Evolutionary conservation across 2,113 vertebrate species (phyloP).

Genomic region (Ameiurus melas): DNA sequence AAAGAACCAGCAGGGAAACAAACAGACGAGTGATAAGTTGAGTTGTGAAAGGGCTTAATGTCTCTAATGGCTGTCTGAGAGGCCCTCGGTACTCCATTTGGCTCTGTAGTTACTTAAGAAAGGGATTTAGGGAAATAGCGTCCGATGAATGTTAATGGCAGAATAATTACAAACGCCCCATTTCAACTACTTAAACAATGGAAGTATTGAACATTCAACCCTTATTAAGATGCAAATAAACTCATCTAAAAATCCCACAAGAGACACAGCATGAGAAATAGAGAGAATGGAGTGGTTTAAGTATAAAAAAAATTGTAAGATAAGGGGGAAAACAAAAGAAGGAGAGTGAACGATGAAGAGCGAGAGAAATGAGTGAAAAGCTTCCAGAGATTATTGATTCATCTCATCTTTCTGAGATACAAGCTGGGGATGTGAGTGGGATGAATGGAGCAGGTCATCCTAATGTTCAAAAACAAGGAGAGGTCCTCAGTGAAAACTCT

Average conservation of each 20-base stretch:
- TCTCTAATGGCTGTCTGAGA: conserved; percentile 76
- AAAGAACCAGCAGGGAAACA: conserved; percentile 70
- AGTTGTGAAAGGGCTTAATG: conserved; percentile 83
- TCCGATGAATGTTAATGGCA: conserved; percentile 81
- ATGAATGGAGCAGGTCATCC: conserved; percentile 31
- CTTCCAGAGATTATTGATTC: conserved; percentile 79
- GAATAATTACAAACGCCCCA: conserved; percentile 84
- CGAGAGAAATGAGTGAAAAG: conserved; percentile 46
- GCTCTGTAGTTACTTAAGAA: conserved; percentile 79
- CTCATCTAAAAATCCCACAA: conserved; percentile 86
- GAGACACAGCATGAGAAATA: conserved; percentile 77
- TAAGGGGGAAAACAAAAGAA: background rate
- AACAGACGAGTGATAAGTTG: conserved; percentile 73
- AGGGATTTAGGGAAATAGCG: conserved; percentile 81
- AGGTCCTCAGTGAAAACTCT: conserved; percentile 37
- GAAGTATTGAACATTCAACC: conserved; percentile 87
- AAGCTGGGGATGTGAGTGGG: conserved; percentile 71
- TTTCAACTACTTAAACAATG: conserved; percentile 93
- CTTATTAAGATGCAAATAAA: conserved; percentile 90
- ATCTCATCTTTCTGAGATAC: conserved; percentile 70
- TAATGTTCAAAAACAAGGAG: conserved; percentile 35
- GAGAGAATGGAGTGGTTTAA: conserved; percentile 61
- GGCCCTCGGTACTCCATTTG: conserved; percentile 72
- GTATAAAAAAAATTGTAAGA: conserved; percentile 51
- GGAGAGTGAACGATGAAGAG: background rate